Evolutionary conservation across 2,113 vertebrate species (phyloP).

Genomic region (Nasalis larvatus): DNA sequence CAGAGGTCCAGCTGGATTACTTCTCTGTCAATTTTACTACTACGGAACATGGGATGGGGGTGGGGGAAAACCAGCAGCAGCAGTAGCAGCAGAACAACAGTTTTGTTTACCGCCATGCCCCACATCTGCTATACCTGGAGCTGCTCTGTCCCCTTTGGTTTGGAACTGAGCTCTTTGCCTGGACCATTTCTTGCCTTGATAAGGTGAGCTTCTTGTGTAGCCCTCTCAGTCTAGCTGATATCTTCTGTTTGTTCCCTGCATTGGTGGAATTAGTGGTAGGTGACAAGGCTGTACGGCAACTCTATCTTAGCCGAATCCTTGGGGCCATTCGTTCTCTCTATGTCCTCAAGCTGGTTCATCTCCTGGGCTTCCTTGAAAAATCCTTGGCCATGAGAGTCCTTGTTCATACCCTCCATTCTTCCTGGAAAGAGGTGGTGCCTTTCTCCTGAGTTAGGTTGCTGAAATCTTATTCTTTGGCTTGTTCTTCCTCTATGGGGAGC

Average conservation of each 20-base stretch:
- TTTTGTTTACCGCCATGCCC: background rate
- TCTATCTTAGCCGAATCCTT: constrained; percentile 32
- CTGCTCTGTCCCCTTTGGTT: constrained; percentile 76
- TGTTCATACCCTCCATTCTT: constrained; percentile 58
- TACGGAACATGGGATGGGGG: background rate
- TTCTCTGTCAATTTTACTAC: constrained; percentile 45
- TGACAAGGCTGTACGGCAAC: constrained; percentile 4
- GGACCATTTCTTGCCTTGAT: constrained; percentile 72
- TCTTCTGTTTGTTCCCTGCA: constrained; percentile 75
- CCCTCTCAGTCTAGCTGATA: constrained; percentile 66
- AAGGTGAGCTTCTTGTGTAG: constrained; percentile 73
- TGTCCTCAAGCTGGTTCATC: constrained; percentile 71
- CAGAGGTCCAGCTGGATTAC: constrained; percentile 64
- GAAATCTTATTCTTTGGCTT: constrained; percentile 75
- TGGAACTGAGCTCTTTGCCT: constrained; percentile 64
- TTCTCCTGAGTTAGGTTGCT: constrained; percentile 70
- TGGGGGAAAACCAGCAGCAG: background rate
- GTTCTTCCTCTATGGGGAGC: constrained; percentile 69
- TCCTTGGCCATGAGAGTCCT: constrained; percentile 67
- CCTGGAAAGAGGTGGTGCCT: constrained; percentile 66
- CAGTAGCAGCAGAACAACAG: background rate
- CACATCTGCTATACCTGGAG: constrained; percentile 69
- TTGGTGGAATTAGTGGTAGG: constrained; percentile 60
- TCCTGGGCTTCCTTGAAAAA: constrained; percentile 70
- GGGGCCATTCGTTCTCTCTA: constrained; percentile 43